Evolutionary conservation across 2,113 vertebrate species (phyloP), one percentile per base, ranked within the genome.

Genomic region (Toxostoma redivivum): DNA sequence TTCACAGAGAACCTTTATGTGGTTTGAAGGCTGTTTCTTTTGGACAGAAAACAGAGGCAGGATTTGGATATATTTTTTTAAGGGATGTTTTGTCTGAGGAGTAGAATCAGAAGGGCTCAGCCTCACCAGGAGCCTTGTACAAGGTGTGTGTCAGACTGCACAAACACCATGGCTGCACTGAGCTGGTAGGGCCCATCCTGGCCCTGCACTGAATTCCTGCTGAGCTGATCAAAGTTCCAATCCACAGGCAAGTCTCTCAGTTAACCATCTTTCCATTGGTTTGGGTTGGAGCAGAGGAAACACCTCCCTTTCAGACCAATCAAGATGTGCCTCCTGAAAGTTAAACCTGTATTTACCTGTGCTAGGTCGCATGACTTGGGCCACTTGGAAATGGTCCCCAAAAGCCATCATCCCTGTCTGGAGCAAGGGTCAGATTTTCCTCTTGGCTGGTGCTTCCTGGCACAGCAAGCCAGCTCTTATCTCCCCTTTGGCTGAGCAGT

Each of bases 61-160:
- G 15, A 21, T 66, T 78, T 51, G 71, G 25, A 9, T 30, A 0
- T 40, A 1, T 38, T 30, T 60, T 60, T 74, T 42, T 9, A 28
- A 23, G 38, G 23, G 6, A 9, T 44, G 15, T 53, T 61, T 91
- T 65, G 19, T 20, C 28, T 33, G 16, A 51, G 67, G 40, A 53
- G 31, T 4, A 5, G 3, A 31, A 28, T 33, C 24, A 35, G 54
- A 57, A 47, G 62, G 28, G 31, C 35, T 44, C 22, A 5, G 50
- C 48, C 30, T 62, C 21, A 9, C n/a, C 28, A 8, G 17, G 30
- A 48, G 35, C 7, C 1, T 1, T 0, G 40, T 35, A 11, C 40
- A 9, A 66, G 30, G 24, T 19, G 24, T 40, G 16, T 64, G 65
- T 69, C 37, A 60, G 9, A 3, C 54, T 50, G 24, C 10, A 7